phyloP scores from a whole-genome alignment of 2,113 vertebrate species.

The Microtus oregoni region DNA sequence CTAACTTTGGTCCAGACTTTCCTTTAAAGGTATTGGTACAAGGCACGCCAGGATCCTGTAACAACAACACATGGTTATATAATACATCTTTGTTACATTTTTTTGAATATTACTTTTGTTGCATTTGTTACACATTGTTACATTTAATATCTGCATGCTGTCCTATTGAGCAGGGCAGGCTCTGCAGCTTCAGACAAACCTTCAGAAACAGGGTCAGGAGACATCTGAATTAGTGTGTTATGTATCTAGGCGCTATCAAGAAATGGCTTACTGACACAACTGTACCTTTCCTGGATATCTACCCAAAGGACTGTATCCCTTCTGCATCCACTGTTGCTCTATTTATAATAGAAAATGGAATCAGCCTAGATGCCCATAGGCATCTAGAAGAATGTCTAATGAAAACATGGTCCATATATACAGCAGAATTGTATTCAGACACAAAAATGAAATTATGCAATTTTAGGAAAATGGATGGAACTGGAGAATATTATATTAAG shows the following conservation, averaged over 20 bases:
- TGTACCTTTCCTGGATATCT: not conserved
- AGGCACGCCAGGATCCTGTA: not conserved
- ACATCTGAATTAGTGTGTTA: not conserved
- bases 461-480: not conserved
- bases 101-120: not conserved
- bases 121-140: not conserved
- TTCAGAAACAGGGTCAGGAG: not conserved
- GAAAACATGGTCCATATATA: not conserved
- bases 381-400: not conserved
- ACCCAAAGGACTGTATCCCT: not conserved
- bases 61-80: not conserved
- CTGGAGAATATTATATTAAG: not conserved
- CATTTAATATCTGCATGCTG: not conserved
- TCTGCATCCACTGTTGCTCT: not conserved
- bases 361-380: not conserved
- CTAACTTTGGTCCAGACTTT: conserved; percentile 47
- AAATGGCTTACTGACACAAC: not conserved
- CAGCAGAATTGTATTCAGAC: not conserved
- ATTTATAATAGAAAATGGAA: not conserved
- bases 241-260: not conserved
- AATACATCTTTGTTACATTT: not conserved
- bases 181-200: fast-evolving
- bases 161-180: not conserved
- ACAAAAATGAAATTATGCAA: not conserved
- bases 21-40: not conserved